These are phyloP conservation scores for Galeopterus variegatus DNA, from an alignment of 2,113 vertebrate species.

Conservation along the genomic window DNA sequence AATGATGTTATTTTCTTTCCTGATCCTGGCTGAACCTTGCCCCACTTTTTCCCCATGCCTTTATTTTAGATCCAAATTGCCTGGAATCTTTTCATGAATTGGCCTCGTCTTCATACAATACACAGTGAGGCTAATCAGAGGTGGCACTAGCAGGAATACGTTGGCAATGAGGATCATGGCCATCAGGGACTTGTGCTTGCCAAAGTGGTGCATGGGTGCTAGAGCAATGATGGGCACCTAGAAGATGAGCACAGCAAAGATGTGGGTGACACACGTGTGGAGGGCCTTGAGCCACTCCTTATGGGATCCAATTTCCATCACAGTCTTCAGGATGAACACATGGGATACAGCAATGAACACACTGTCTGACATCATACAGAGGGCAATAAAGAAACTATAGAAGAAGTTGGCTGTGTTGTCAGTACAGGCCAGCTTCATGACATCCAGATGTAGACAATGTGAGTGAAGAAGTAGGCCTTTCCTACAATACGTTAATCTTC, in stretches of 20 bases:
- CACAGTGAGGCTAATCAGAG: slow-evolving; percentile 58
- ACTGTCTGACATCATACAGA: slow-evolving; percentile 57
- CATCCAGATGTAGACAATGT: slow-evolving; percentile 51
- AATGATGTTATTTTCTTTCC: not conserved
- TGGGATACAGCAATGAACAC: slow-evolving; percentile 55
- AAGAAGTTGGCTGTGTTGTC: slow-evolving; percentile 55
- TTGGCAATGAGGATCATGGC: slow-evolving; percentile 9
- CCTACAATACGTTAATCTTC: slow-evolving; percentile 51
- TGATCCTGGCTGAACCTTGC: not conserved
- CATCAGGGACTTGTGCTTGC: not conserved
- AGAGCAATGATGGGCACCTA: not conserved
- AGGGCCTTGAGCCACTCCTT: slow-evolving; percentile 38
- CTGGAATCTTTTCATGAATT: slow-evolving; percentile 19
- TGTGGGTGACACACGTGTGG: slow-evolving; percentile 51
- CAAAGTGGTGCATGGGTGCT: slow-evolving; percentile 16
- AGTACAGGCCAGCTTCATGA: slow-evolving; percentile 63
- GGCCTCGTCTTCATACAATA: slow-evolving; percentile 19
- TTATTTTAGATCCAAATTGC: slow-evolving; percentile 49
- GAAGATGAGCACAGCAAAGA: slow-evolving; percentile 48
- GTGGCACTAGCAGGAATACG: slow-evolving; percentile 52
- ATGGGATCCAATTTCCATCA: slow-evolving; percentile 47
- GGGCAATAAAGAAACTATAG: slow-evolving; percentile 66
- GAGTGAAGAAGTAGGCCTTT: slow-evolving; percentile 66
- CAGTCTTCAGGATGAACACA: slow-evolving; percentile 46
- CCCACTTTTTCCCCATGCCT: not conserved